Evolutionary conservation across 2,797 vertebrate genomes (phyloP).

Genomic region (Cetoscarus ocellatus): DNA sequence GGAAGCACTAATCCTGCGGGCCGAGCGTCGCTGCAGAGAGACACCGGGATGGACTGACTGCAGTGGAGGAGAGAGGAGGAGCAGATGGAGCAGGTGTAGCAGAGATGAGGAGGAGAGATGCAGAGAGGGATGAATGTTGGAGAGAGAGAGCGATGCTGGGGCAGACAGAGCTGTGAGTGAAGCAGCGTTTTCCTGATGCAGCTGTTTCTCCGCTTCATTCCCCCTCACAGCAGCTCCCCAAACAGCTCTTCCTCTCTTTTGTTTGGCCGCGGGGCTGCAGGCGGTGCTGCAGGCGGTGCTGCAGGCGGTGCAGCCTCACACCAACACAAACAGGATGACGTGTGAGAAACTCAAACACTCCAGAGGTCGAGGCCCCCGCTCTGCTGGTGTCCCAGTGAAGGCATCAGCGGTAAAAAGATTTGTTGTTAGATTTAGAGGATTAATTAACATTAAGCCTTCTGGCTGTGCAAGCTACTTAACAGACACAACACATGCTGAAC

Average conservation of each 20-base stretch:
- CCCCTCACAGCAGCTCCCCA: conserved; percentile 16
- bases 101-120: conserved; percentile 1
- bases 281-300: conserved; percentile 25
- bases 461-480: neutral
- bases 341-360: conserved; percentile 1
- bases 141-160: neutral
- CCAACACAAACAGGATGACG: conserved; percentile 5
- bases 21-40: conserved; percentile 33
- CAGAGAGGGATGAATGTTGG: conserved; percentile 2
- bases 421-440: neutral
- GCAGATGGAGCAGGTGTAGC: neutral
- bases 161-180: neutral
- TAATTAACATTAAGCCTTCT: neutral
- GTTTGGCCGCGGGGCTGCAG: conserved; percentile 34
- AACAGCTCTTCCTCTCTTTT: conserved; percentile 42
- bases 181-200: conserved; percentile 65
- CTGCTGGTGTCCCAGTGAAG: too few species aligned
- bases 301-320: conserved; percentile 31
- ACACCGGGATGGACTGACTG: conserved; percentile 14
- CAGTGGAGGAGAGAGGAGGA: neutral
- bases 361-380: conserved; percentile 1
- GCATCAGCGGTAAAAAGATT: neutral
- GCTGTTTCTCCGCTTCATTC: conserved; percentile 64
- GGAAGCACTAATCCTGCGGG: conserved; percentile 56
- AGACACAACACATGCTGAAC: neutral